Conservation (phyloP, 2,888 invertebrate genomes). For the Napeogenes inachia region DNA sequence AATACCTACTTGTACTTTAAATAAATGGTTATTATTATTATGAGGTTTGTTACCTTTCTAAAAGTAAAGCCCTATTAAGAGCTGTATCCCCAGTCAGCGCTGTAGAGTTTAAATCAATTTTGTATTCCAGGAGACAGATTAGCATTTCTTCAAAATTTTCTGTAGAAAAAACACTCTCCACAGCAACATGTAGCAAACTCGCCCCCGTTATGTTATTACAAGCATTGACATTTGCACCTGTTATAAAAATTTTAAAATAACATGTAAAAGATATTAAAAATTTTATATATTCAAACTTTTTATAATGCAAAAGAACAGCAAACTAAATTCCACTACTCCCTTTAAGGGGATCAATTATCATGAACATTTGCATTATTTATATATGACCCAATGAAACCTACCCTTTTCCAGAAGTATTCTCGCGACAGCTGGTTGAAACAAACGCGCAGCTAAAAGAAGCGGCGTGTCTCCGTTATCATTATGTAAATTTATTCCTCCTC, state of each 20-base stretch:
- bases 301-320: too few species aligned
- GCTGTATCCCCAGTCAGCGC: conserved; percentile 73
- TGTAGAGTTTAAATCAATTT: conserved; percentile 64
- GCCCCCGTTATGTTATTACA: conserved; percentile 73
- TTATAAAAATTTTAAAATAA: conserved; percentile 33
- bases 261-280: too few species aligned
- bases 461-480: conserved; percentile 84
- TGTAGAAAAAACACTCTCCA: conserved; percentile 72
- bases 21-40: conserved; percentile 1
- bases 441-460: conserved; percentile 77
- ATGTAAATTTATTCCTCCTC: conserved; percentile 79
- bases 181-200: conserved; percentile 80
- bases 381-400: conserved; percentile 38
- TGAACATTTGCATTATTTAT: background rate
- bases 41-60: conserved; percentile 54
- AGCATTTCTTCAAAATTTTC: conserved; percentile 75
- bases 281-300: too few species aligned
- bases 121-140: conserved; percentile 61
- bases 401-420: conserved; percentile 75
- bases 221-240: conserved; percentile 76
- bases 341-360: background rate
- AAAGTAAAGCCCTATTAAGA: conserved; percentile 69
- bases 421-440: conserved; percentile 69
- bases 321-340: too few species aligned
- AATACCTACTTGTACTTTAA: too few species aligned